Evolutionary conservation across 1,140 invertebrate species (phyloP).

Genomic region (Saccostrea glomerata): DNA sequence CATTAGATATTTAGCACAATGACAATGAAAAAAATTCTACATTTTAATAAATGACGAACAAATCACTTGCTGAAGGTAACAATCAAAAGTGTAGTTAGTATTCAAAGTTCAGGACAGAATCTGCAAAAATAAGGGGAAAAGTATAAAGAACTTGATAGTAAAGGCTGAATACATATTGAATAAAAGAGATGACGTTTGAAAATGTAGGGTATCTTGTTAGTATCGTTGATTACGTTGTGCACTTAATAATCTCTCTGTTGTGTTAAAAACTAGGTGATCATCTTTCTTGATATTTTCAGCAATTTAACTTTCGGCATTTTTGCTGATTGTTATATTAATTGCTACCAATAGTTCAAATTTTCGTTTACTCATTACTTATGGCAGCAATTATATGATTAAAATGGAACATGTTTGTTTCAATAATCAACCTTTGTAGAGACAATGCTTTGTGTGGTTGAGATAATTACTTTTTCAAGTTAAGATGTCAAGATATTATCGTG

Average conservation of each 20-base stretch:
- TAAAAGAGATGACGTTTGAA: too few relatives aligned
- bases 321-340: background rate
- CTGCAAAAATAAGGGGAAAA: too few relatives aligned
- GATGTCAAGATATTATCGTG: background rate
- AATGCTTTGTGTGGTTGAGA: background rate
- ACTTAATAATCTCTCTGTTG: background rate
- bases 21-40: too few relatives aligned
- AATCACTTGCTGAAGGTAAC: too few relatives aligned
- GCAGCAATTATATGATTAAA: background rate
- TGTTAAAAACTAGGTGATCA: background rate
- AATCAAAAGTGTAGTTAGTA: too few relatives aligned
- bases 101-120: too few relatives aligned
- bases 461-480: background rate
- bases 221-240: background rate
- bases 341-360: conserved; percentile 5
- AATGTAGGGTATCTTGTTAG: background rate
- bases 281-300: background rate
- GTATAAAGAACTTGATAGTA: too few relatives aligned
- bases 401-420: conserved; percentile 16
- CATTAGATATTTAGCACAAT: too few relatives aligned
- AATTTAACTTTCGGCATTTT: background rate
- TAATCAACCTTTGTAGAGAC: background rate
- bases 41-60: too few relatives aligned
- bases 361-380: background rate
- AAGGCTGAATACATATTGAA: background rate